A percentile compares a stretch with the other conserved stretches of the same genome.
Conservation (phyloP, 2,797 vertebrate genomes). For the Odontamblyopus rebecca region DNA sequence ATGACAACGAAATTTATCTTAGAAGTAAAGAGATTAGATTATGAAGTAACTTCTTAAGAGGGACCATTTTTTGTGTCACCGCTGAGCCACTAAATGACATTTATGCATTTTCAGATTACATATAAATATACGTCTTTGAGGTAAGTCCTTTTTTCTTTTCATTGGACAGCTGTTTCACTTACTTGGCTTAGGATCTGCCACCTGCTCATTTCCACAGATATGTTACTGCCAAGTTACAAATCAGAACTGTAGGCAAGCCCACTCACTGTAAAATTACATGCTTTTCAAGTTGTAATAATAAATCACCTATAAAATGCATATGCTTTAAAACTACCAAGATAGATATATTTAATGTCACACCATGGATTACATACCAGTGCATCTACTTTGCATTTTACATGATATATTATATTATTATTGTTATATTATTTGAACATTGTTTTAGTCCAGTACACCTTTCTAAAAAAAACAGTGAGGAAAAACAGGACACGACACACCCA, state of each 20-base stretch:
- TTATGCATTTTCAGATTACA: too few relatives aligned
- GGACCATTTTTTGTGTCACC: too few relatives aligned
- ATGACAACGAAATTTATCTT: neutral
- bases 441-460: neutral
- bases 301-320: too few relatives aligned
- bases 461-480: constrained; percentile 17
- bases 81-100: too few relatives aligned
- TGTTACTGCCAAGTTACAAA: neutral
- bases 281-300: too few relatives aligned
- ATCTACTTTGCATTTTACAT: neutral
- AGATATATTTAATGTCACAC: neutral
- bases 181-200: too few relatives aligned
- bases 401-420: too few relatives aligned
- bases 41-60: too few relatives aligned
- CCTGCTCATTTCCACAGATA: too few relatives aligned
- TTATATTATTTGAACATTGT: neutral
- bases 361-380: neutral
- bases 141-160: too few relatives aligned
- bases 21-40: too few relatives aligned
- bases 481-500: constrained; percentile 14
- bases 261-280: neutral
- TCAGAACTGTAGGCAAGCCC: neutral
- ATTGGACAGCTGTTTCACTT: neutral
- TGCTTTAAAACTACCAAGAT: neutral
- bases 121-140: too few relatives aligned